Conservation (phyloP, 2,797 vertebrate species). For the Glossophaga mutica region DNA sequence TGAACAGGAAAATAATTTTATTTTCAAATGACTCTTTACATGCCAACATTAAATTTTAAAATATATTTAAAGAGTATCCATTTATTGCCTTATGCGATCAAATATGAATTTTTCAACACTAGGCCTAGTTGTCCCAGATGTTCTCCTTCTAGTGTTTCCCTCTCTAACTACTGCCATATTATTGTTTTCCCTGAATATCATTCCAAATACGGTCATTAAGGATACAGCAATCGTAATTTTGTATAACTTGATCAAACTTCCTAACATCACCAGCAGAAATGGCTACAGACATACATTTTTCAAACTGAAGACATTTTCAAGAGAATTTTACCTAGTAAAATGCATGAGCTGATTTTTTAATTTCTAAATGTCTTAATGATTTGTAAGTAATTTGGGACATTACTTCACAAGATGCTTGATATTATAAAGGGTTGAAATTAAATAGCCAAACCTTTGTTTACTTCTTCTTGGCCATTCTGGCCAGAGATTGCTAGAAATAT, state of each 20-base stretch:
- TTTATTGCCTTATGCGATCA: slow-evolving; percentile 64
- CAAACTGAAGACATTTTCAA: background rate
- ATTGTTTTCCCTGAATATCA: background rate
- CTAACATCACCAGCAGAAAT: slow-evolving; percentile 8
- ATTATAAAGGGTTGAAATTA: background rate
- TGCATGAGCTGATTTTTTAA: background rate
- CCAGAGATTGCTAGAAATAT: background rate
- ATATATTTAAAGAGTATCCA: slow-evolving; percentile 59
- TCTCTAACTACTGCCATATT: background rate
- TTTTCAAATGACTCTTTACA: slow-evolving; percentile 69
- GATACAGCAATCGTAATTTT: background rate
- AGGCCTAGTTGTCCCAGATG: background rate
- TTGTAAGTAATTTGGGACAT: background rate
- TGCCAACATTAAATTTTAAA: slow-evolving; percentile 66
- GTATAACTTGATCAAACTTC: background rate
- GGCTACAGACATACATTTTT: background rate
- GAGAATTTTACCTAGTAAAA: background rate
- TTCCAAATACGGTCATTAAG: background rate
- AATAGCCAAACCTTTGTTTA: background rate
- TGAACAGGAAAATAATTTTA: slow-evolving; percentile 64
- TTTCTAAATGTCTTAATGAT: slow-evolving; percentile 13
- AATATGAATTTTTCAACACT: background rate
- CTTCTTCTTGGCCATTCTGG: background rate
- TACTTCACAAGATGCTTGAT: slow-evolving; percentile 23
- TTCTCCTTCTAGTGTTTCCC: background rate